phyloP scores from a whole-genome alignment of 2,888 invertebrate species.

The Gisinianus flammeolus region DNA sequence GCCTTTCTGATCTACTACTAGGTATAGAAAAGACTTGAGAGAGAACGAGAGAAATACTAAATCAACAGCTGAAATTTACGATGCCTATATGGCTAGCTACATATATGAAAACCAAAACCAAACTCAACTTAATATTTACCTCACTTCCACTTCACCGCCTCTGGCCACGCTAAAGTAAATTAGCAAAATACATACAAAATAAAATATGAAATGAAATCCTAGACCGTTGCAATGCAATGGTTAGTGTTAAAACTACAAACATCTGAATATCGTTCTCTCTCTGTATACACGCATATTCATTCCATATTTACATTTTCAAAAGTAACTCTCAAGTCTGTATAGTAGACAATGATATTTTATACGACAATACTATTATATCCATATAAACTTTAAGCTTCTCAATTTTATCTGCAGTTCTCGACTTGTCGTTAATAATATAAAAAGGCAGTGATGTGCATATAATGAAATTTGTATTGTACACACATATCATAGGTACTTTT shows the following conservation, averaged over 20 bases:
- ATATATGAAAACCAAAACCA: constrained; percentile 8
- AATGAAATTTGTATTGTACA: not conserved
- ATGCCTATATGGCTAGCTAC: not conserved
- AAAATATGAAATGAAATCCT: not conserved
- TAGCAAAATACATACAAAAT: too few relatives aligned
- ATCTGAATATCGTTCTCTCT: not conserved
- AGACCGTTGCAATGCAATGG: not conserved
- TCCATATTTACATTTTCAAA: not conserved
- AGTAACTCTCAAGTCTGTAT: too few relatives aligned
- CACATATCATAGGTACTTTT: not conserved
- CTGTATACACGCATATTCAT: not conserved
- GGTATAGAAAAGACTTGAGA: not conserved
- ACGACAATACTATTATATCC: not conserved
- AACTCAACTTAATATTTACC: constrained; percentile 1
- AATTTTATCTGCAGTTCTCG: not conserved
- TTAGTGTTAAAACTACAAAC: not conserved
- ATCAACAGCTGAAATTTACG: not conserved
- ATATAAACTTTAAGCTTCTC: not conserved
- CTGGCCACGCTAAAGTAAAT: constrained; percentile 19
- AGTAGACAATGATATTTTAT: not conserved
- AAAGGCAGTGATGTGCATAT: not conserved
- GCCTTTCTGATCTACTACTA: not conserved
- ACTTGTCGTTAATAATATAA: not conserved
- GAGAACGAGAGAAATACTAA: not conserved
- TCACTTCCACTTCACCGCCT: constrained; percentile 13